These are phyloP conservation scores for Drosophila emarginata DNA, from an alignment of 2,888 invertebrate species.

Conservation along the genomic window DNA sequence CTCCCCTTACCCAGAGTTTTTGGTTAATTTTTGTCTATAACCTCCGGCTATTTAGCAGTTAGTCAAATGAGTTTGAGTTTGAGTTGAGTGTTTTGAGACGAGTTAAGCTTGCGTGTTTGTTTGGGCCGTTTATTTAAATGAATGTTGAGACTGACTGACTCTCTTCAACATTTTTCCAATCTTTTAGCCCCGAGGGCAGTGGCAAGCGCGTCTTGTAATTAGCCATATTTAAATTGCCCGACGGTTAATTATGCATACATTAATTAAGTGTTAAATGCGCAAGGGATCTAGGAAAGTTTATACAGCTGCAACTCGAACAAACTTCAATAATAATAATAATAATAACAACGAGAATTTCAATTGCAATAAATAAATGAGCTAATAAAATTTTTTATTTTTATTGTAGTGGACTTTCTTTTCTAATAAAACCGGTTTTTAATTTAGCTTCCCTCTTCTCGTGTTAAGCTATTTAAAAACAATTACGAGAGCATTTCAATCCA, in stretches of 20 bases:
- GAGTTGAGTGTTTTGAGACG: neutral
- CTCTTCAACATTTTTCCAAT: slow-evolving; percentile 19
- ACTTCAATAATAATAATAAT: slow-evolving; percentile 11
- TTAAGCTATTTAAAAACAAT: slow-evolving; percentile 61
- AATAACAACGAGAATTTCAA: slow-evolving; percentile 21
- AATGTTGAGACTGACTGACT: slow-evolving; percentile 13
- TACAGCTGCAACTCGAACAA: slow-evolving; percentile 17
- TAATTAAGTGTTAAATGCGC: slow-evolving; percentile 65
- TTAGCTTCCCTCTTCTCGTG: neutral
- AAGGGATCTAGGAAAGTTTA: slow-evolving; percentile 38
- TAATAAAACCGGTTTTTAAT: slow-evolving; percentile 2
- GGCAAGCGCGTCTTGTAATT: slow-evolving; percentile 51
- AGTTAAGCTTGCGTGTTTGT: slow-evolving; percentile 55
- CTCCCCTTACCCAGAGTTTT: no score
- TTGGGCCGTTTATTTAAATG: slow-evolving; percentile 51
- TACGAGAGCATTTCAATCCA: slow-evolving; percentile 38
- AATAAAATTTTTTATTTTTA: slow-evolving; percentile 23
- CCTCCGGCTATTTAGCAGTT: slow-evolving; percentile 58
- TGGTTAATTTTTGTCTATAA: slow-evolving; percentile 16
- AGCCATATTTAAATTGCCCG: slow-evolving; percentile 57
- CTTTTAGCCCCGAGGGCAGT: slow-evolving; percentile 41
- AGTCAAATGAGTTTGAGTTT: slow-evolving; percentile 59
- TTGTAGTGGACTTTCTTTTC: slow-evolving; percentile 33
- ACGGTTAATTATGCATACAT: slow-evolving; percentile 62
- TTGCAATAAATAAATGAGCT: slow-evolving; percentile 32